Base-by-base conservation (phyloP, 2,797 vertebrate genomes). In the Aphelocoma californica region DNA sequence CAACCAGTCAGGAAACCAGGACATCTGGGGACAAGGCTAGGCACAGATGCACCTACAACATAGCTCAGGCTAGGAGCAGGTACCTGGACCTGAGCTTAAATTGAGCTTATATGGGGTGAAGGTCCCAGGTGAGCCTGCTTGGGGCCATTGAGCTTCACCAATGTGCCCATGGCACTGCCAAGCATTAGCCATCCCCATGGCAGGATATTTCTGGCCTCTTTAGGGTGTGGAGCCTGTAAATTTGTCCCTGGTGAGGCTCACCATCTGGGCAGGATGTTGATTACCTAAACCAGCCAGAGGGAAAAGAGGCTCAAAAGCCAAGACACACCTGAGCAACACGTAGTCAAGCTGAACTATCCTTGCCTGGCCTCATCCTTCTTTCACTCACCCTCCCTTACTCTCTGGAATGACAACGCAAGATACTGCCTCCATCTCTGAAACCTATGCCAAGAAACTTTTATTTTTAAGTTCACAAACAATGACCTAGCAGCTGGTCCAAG, bases 401-500 rank as follows among this genome's bases (percentile, higher is more conserved):
- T 81, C 81, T 81, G 71, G 32, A 93, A 72, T 88, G 96, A 95
- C 87, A 88, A 53, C 0, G 1, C 60, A 71, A 93, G 90, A 93
- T 47, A 67, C 50, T 95, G 86, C 73, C 94, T 95, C 90, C 72
- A 93, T 95, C 94, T 90, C 81, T 75, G 93, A 90, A 94, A 84
- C 31, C 78, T 54, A 69, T 90, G 96, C 97, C 97, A 98, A 97
- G 95, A 96, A 88, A 91, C 84, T 93, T 98, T 98, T 98, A 97
- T 98, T 98, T 98, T 98, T 98, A 97, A 97, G 96, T 95, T 94
- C 34, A 11, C 44, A 80, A 98, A 98, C 97, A 98, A 98, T 98
- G 97, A 97, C 96, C 95, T 50, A 97, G 93, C 93, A 97, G 70
- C 21, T 94, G 96, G 95, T 91, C 86, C 53, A 88, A 95, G 88